A percentile compares a stretch with the other conserved stretches of the same genome.
These are phyloP conservation scores for Isurus oxyrinchus DNA, from an alignment of 2,113 vertebrate genomes.

Conservation along the genomic window DNA sequence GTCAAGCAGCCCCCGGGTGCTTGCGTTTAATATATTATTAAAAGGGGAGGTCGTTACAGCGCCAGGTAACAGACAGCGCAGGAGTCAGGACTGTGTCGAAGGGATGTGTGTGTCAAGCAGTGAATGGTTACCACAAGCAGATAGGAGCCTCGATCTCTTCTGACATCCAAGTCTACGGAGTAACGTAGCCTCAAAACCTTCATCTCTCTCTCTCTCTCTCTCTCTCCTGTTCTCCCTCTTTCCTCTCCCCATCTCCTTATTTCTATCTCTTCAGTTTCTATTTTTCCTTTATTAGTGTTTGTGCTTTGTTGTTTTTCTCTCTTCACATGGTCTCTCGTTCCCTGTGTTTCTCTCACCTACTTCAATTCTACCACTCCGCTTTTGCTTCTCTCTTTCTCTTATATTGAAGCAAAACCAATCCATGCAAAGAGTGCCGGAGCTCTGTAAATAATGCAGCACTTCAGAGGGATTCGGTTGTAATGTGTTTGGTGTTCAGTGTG, in stretches of 20 bases:
- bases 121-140: neutral
- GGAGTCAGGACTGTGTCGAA: no score
- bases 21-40: neutral
- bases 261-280: neutral
- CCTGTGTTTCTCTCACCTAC: neutral
- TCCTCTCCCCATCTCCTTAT: neutral
- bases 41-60: neutral
- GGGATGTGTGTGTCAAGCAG: neutral
- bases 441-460: neutral
- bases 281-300: no score
- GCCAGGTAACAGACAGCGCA: rapidly evolving
- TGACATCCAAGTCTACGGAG: neutral
- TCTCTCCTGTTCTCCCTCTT: neutral
- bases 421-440: neutral
- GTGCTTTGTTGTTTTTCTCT: no score
- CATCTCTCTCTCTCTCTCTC: neutral
- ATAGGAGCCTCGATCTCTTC: neutral
- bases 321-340: neutral
- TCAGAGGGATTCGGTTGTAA: neutral
- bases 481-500: neutral
- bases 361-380: neutral
- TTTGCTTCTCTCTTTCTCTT: neutral
- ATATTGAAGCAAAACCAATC: neutral
- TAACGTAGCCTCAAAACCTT: neutral
- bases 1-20: neutral